Conservation (phyloP, 2,797 vertebrate genomes). For the Acestrorhynchus altus region DNA sequence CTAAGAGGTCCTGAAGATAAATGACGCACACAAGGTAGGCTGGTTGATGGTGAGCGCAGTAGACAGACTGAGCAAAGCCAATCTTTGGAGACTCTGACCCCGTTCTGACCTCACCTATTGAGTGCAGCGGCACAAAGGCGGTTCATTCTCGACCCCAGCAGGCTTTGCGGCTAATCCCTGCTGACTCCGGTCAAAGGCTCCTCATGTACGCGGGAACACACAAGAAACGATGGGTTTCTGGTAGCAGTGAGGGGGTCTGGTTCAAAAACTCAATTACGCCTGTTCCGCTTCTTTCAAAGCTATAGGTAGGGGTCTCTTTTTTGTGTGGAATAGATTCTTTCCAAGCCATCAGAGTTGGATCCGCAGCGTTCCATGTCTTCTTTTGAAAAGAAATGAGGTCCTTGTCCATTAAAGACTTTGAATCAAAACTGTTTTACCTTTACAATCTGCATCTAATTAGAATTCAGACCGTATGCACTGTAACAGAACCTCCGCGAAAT, state of each 20-base stretch:
- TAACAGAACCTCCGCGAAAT: not conserved
- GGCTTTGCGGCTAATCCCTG: not conserved
- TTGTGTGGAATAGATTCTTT: not conserved
- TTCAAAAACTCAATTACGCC: conserved; percentile 3
- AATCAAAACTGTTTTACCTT: not conserved
- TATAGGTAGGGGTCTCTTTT: not conserved
- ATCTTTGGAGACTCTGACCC: conserved; percentile 10
- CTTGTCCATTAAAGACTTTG: not conserved
- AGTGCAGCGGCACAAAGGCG: not conserved
- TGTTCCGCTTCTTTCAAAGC: not conserved
- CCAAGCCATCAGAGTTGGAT: not conserved
- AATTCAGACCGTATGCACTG: not conserved
- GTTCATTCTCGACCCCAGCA: not conserved
- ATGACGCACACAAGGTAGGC: not conserved
- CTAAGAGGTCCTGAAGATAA: not conserved
- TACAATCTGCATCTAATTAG: not conserved
- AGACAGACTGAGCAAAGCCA: conserved; percentile 4
- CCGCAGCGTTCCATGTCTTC: not conserved
- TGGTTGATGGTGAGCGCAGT: not conserved
- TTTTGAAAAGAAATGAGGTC: not conserved
- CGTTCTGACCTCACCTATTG: not conserved
- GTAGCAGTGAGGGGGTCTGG: not conserved
- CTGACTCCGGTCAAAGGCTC: not conserved
- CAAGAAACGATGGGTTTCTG: not conserved
- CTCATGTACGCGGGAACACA: not conserved